Percentiles rank a stretch among this genome's conserved stretches.
Conservation (phyloP, 2,797 vertebrate species). For the Peromyscus aztecus region DNA sequence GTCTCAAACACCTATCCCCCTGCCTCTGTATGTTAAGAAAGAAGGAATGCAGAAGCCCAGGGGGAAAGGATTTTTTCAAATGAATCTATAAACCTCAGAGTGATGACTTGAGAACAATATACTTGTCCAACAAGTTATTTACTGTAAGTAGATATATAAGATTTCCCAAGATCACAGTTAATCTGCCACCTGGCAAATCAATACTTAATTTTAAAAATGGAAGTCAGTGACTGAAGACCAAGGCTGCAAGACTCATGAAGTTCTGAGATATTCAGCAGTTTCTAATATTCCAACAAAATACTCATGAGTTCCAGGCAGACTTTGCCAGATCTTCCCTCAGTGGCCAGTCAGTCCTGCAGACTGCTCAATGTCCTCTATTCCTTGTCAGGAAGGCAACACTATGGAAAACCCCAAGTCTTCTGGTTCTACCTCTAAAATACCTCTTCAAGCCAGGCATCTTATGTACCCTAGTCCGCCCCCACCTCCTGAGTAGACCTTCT, state of each 20-base stretch:
- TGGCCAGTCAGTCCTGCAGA: neutral
- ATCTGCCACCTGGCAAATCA: neutral
- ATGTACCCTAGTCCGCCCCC: neutral
- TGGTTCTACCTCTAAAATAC: neutral
- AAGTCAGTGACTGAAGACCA: neutral
- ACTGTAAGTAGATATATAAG: neutral
- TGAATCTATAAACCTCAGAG: neutral
- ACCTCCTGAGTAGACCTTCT: neutral
- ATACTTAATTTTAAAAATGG: neutral
- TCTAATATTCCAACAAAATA: neutral
- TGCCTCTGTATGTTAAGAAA: neutral
- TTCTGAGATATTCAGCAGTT: neutral
- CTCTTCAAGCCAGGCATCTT: neutral
- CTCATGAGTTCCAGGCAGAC: accelerated
- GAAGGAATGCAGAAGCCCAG: neutral
- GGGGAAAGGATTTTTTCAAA: neutral
- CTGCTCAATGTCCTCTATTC: neutral
- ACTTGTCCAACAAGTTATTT: neutral
- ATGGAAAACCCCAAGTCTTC: neutral
- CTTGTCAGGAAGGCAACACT: neutral
- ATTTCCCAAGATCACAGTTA: neutral
- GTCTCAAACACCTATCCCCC: neutral
- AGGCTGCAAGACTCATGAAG: neutral
- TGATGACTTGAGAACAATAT: neutral
- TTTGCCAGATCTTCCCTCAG: neutral